These are phyloP conservation scores for Teleiodes luculella DNA, from an alignment of 2,888 invertebrate species.

Conservation along the genomic window DNA sequence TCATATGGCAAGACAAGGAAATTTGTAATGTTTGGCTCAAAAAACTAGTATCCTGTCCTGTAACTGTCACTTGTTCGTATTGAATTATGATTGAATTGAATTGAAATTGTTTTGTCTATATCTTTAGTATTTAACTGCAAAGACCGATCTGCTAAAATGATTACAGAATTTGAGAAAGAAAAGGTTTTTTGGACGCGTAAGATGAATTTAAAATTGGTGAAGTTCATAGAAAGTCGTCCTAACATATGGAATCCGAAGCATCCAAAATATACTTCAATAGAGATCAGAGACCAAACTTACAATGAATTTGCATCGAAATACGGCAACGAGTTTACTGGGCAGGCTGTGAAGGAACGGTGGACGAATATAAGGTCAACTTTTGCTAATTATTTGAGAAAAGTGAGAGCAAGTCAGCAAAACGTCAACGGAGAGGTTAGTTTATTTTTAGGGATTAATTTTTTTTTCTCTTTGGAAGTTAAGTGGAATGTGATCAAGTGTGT, in stretches of 20 bases:
- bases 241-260: conserved; percentile 69
- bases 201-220: conserved; percentile 66
- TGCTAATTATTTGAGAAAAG: conserved; percentile 63
- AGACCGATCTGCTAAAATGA: conserved; percentile 34
- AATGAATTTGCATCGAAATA: conserved; percentile 63
- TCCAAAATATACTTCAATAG: conserved; percentile 60
- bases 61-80: no score
- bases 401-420: conserved; percentile 45
- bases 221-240: conserved; percentile 58
- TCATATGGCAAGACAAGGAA: no score
- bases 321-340: conserved; percentile 59
- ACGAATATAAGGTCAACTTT: conserved; percentile 70
- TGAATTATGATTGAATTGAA: no score
- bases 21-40: no score
- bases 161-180: conserved; percentile 64
- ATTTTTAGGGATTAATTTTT: no score
- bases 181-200: conserved; percentile 69
- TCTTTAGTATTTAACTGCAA: no score
- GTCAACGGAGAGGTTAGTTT: conserved; percentile 44
- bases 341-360: conserved; percentile 70
- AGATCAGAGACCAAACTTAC: conserved; percentile 55
- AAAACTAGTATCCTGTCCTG: no score
- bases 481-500: no score
- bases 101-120: no score
- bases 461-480: no score